Base-by-base conservation (phyloP, 2,888 invertebrate species). In the Parnassius apollo region DNA sequence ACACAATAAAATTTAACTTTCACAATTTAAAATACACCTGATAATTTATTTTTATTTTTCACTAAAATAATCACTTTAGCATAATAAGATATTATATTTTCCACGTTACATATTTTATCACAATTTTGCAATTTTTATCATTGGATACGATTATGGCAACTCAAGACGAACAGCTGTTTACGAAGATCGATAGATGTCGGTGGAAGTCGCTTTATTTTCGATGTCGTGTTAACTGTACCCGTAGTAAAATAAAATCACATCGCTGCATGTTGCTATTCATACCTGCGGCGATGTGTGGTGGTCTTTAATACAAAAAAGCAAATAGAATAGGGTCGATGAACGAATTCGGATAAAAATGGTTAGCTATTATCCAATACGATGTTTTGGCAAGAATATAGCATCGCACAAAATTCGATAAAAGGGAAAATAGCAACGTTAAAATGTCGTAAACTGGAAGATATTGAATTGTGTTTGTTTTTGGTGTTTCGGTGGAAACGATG, bases 401-500 rank as follows among this genome's bases (percentile, higher is more conserved):
- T 52, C 55, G 42, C 35, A 51, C 18, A 59, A 61, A 55, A 60
- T 66, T 56, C 58, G 50, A 50, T 62, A 58, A 50, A 58, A 55
- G 67, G 69, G 68, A 68, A 73, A 71, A 75, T 70, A 68, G 68
- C 70, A 65, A 69, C 69, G 71, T 69, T 49, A 78, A 78, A 82
- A 88, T 87, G 85, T 75, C 71, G 69, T 78, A 75, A 76, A 73
- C 72, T 68, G 73, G 75, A 73, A 75, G 76, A 74, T 78, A 75
- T 76, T 74, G 82, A 78, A 79, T 81, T 80, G 84, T 88, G 88
- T 90, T 89, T 90, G 90, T 88, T 88, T 88, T 85, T 78, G 85
- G 83, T 86, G 90, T 89, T 85, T 86, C 86, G 87, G 85, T 88
- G 85, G 86, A 81, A 82, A 88, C 88, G 80, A 94, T 94, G 94